phyloP scores from a whole-genome alignment of 2,888 invertebrate species.

The Cryptus armator region DNA sequence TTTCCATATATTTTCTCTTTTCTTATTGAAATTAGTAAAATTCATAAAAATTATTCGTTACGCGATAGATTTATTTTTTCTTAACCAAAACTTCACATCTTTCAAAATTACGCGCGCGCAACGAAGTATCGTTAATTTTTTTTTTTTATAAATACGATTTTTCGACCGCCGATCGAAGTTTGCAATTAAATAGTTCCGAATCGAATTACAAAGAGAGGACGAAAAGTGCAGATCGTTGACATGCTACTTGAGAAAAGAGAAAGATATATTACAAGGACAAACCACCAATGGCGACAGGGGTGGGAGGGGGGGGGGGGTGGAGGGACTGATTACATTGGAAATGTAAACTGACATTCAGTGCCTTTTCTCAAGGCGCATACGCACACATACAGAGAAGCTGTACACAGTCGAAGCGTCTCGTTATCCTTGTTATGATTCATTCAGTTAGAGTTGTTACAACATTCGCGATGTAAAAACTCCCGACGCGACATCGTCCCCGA shows the following conservation, averaged over 20 bases:
- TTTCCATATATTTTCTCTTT: too few species aligned
- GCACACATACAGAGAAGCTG: constrained; percentile 9
- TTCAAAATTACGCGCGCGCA: neutral
- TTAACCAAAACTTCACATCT: neutral
- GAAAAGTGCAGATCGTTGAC: constrained; percentile 5
- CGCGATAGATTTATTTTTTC: too few species aligned
- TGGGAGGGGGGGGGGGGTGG: neutral
- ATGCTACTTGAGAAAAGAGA: neutral
- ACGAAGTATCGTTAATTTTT: neutral
- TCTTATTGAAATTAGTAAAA: too few species aligned
- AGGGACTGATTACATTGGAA: constrained; percentile 44
- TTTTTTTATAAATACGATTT: neutral
- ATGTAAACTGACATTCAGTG: constrained; percentile 42
- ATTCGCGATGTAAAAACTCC: constrained; percentile 68
- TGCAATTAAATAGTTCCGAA: neutral
- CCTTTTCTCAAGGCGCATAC: constrained; percentile 20
- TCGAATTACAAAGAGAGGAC: neutral
- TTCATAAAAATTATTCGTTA: too few species aligned
- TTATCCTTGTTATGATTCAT: constrained; percentile 77
- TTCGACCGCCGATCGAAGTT: constrained; percentile 1
- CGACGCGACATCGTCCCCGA: constrained; percentile 59
- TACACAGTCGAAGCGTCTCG: constrained; percentile 54
- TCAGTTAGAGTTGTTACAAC: constrained; percentile 72
- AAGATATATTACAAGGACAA: constrained; percentile 30
- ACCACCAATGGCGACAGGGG: constrained; percentile 4